phyloP scores from a whole-genome alignment of 2,797 vertebrate genomes.

The Cynodonichthys magdalenae region DNA sequence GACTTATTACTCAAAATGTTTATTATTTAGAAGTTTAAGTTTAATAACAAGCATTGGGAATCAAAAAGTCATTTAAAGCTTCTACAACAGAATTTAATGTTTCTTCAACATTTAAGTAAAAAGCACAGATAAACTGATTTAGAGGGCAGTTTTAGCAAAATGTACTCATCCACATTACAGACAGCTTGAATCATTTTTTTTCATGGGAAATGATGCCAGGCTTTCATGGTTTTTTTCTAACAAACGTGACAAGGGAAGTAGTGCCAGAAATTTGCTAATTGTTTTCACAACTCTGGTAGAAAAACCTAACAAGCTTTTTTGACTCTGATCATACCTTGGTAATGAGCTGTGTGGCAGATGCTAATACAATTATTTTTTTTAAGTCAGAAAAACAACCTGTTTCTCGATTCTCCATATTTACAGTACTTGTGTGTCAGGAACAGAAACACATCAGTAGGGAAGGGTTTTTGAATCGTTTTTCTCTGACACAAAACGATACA shows the following conservation, averaged over 20 bases:
- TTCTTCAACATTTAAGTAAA: too few relatives aligned
- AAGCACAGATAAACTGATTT: too few relatives aligned
- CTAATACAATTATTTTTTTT: neutral
- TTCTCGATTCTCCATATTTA: conserved; percentile 18
- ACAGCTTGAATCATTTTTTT: too few relatives aligned
- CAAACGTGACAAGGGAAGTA: neutral
- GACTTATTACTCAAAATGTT: too few relatives aligned
- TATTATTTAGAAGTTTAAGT: too few relatives aligned
- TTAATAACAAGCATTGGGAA: too few relatives aligned
- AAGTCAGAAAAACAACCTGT: conserved; percentile 16
- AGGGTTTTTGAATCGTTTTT: conserved; percentile 36
- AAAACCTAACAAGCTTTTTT: neutral
- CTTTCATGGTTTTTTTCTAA: conserved; percentile 1
- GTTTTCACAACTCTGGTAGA: conserved; percentile 36
- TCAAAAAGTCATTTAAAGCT: too few relatives aligned
- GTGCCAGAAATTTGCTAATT: conserved; percentile 38
- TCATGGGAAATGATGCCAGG: conserved; percentile 6
- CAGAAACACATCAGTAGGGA: neutral
- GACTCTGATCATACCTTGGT: conserved; percentile 38
- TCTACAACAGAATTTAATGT: too few relatives aligned
- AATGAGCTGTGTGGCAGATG: conserved; percentile 30
- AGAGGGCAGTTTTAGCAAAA: too few relatives aligned
- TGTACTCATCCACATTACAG: too few relatives aligned
- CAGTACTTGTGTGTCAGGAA: conserved; percentile 27
- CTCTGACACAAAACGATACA: conserved; percentile 32